These are phyloP conservation scores for Choloepus hoffmanni DNA, from an alignment of 2,113 vertebrate species.

Conservation along the genomic window DNA sequence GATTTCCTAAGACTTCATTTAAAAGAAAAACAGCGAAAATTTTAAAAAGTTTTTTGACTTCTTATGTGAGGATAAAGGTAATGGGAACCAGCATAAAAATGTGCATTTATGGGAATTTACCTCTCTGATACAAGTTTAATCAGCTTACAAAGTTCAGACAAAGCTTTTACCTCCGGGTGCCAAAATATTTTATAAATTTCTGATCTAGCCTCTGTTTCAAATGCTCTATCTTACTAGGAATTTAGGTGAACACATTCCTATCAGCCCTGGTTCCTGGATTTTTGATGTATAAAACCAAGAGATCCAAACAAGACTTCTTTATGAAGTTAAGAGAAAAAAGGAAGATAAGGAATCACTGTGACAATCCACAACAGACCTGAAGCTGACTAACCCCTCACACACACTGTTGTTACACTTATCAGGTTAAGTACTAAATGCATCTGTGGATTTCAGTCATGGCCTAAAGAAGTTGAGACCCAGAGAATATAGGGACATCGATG, in stretches of 20 bases:
- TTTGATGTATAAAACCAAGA: background rate
- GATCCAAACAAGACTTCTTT: background rate
- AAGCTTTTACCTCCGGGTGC: background rate
- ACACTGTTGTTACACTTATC: too few relatives aligned
- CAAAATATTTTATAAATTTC: background rate
- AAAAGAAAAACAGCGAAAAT: background rate
- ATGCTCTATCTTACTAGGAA: background rate
- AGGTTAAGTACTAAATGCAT: background rate
- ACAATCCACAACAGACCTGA: background rate
- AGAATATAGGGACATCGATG: background rate
- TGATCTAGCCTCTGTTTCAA: background rate
- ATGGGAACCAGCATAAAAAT: background rate
- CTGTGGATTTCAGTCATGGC: background rate
- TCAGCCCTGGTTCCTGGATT: background rate
- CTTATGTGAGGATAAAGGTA: background rate
- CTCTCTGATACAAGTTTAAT: background rate
- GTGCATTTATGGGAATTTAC: too few relatives aligned
- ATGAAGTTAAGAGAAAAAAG: background rate
- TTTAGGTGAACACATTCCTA: background rate
- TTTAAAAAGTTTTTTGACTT: background rate
- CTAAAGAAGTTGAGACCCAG: background rate
- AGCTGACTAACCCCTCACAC: background rate
- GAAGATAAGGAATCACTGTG: too few relatives aligned
- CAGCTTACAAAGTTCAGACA: background rate
- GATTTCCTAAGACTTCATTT: background rate